phyloP scores from a whole-genome alignment of 2,888 invertebrate genomes.

The Ornithoptera alexandrae region DNA sequence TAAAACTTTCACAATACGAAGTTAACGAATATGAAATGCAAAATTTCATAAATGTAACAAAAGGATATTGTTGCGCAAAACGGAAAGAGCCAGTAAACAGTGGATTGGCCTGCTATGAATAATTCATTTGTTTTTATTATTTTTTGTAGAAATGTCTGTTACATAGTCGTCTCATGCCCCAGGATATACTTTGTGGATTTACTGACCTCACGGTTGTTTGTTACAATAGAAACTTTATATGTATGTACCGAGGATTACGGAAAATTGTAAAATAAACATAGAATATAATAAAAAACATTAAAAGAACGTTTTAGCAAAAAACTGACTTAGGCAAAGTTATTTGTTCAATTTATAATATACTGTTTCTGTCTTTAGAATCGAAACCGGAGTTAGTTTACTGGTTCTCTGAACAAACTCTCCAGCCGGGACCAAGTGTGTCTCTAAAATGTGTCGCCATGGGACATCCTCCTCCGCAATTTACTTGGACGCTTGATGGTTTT shows the following conservation, averaged over 20 bases:
- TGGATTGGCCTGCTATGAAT: constrained; percentile 23
- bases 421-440: constrained; percentile 94
- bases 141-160: constrained; percentile 28
- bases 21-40: constrained; percentile 20
- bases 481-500: constrained; percentile 94
- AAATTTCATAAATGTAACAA: constrained; percentile 16
- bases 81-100: constrained; percentile 11
- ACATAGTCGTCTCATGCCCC: constrained; percentile 15
- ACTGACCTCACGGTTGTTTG: constrained; percentile 1
- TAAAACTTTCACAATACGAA: background rate
- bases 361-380: constrained; percentile 81
- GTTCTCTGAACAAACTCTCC: constrained; percentile 95
- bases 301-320: background rate
- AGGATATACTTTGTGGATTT: constrained; percentile 16
- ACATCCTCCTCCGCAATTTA: constrained; percentile 94
- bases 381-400: constrained; percentile 93
- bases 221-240: background rate
- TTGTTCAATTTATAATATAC: background rate
- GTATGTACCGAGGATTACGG: too few species aligned
- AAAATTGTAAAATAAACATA: too few species aligned
- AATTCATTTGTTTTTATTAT: constrained; percentile 19
- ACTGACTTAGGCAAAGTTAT: background rate
- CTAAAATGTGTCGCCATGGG: constrained; percentile 97
- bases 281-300: too few species aligned
- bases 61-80: constrained; percentile 21